Conservation (phyloP, 2,113 vertebrate genomes). For the Hippocampus mohnikei region DNA sequence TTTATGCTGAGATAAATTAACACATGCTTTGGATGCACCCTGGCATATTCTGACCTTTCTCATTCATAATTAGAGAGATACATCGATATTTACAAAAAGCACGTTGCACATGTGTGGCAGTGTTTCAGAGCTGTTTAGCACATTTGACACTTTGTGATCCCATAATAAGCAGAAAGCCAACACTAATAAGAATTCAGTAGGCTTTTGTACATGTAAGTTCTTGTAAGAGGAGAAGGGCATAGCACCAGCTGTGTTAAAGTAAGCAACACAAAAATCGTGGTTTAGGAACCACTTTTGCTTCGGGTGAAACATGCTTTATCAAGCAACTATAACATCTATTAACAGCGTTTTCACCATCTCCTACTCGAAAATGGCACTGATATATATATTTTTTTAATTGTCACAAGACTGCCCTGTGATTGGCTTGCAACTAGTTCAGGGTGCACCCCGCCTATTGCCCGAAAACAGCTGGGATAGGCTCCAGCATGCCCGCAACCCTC, state of each 20-base stretch:
- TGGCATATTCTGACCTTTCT: conserved; percentile 23
- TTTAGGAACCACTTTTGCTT: conserved; percentile 15
- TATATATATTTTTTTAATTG: background rate
- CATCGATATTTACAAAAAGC: conserved; percentile 26
- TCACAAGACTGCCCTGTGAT: no score
- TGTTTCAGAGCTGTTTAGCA: conserved; percentile 36
- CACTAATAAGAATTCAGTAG: background rate
- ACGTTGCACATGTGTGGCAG: conserved; percentile 35
- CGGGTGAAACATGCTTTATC: background rate
- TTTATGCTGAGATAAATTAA: conserved; percentile 11
- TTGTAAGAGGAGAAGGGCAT: conserved; percentile 6
- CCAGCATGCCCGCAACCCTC: no score
- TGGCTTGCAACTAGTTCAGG: no score
- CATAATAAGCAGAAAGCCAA: background rate
- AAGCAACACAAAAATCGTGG: conserved; percentile 30
- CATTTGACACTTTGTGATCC: conserved; percentile 10
- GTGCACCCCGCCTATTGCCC: no score
- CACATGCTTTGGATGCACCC: conserved; percentile 9
- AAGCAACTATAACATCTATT: background rate
- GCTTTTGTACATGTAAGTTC: background rate
- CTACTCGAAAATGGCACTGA: background rate
- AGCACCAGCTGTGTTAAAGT: conserved; percentile 56
- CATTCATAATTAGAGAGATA: background rate
- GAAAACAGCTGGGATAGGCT: no score
- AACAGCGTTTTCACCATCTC: background rate